Base-by-base conservation (phyloP, 1,140 invertebrate genomes). In the Hyles euphorbiae region DNA sequence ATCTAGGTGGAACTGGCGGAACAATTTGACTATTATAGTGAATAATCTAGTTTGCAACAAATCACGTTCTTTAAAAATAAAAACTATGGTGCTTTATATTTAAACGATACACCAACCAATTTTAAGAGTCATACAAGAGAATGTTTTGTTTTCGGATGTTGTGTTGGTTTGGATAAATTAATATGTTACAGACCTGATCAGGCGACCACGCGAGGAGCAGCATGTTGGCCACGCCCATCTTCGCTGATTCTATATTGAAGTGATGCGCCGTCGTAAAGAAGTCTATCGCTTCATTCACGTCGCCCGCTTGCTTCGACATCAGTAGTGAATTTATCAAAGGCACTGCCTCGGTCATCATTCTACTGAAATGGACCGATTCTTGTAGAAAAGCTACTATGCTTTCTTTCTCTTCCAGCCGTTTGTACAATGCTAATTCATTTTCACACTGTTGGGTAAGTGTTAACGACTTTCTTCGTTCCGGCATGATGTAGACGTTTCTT, bases 201-300 rank as follows among this genome's bases (percentile, higher is more conserved):
- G 88, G 92, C 48, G 92, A 93, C 91, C 93, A 95, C 2, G 96
- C 92, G 60, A 97, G 91, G 52, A 92, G 89, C 50, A 98, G 80
- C 91, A 97, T 96, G 69, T 93, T 91, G 10, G 92, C 90, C 33
- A 97, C 91, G 8, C 94, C 95, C 33, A 84, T 67, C 70, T 94
- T 91, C 8, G 95, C 93, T 5, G 94, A 92, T 45, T 92, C 89
- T 10, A 97, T 90, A 52, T 93, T 92, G 78, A 96, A 96, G 71
- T 95, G 92, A 75, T 93, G 94, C 3, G 94, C 94, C 0, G 92
- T 92, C 0, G 95, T 95, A 64, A 98, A 95, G 75, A 98, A 95
- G 53, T 95, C 92, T 47, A 97, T 94, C 0, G 96, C 93, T 87
- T 97, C 96, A 44, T 94, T 90, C 0, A 96, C 93, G 81, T 97